Conservation (phyloP, 2,797 vertebrate genomes). For the Brotula barbata region DNA sequence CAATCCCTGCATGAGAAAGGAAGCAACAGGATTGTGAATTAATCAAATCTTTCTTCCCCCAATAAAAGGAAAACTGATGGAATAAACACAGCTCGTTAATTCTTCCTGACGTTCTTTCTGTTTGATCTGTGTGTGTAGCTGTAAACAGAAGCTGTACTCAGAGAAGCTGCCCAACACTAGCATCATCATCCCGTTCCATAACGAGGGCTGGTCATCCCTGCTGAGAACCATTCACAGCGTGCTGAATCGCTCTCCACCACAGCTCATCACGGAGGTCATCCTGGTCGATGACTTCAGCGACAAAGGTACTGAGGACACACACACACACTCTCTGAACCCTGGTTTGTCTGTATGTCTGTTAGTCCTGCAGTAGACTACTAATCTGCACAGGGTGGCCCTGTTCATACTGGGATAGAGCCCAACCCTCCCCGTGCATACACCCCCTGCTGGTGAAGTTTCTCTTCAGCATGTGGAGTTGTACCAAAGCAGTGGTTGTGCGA, state of each 20-base stretch:
- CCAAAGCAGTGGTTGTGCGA: no score
- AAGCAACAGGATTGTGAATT: not conserved
- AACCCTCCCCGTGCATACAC: no score
- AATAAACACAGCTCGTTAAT: not conserved
- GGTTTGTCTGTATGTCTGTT: no score
- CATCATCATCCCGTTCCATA: constrained; percentile 97
- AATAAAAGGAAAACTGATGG: not conserved
- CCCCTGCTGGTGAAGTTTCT: no score
- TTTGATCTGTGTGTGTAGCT: constrained; percentile 74
- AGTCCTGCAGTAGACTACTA: no score
- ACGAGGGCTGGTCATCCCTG: constrained; percentile 97
- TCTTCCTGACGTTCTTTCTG: not conserved
- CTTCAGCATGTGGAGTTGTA: no score
- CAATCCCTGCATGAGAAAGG: constrained; percentile 14
- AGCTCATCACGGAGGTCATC: constrained; percentile 91
- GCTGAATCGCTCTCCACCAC: constrained; percentile 89
- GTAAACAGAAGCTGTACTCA: constrained; percentile 86
- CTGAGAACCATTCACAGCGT: constrained; percentile 95
- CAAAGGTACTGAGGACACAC: constrained; percentile 78
- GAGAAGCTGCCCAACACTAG: constrained; percentile 93
- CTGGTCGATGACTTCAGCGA: constrained; percentile 98
- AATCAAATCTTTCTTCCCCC: not conserved
- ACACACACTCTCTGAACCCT: no score
- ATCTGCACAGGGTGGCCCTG: no score
- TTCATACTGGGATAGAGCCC: no score